Conservation (phyloP, 1,140 invertebrate genomes). For the Drosophila truncata region DNA sequence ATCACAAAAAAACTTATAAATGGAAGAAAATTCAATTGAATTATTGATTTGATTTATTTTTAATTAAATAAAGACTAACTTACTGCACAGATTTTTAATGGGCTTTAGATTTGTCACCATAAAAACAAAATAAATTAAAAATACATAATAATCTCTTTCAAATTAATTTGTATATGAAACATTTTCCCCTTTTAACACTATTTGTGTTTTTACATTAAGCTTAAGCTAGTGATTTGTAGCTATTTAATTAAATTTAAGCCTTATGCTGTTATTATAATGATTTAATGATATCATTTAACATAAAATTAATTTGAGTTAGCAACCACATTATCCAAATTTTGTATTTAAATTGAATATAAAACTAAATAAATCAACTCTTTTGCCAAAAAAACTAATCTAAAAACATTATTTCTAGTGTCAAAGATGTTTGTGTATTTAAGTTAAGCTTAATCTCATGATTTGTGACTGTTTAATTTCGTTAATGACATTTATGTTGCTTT, state of each 20-base stretch:
- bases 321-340: not conserved
- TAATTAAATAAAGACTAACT: not conserved
- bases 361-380: not conserved
- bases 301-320: not conserved
- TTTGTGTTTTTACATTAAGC: not conserved
- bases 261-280: not conserved
- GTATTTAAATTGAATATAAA: not conserved
- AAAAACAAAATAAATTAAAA: not conserved
- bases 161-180: not conserved
- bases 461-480: conserved; percentile 17
- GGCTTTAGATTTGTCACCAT: not conserved
- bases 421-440: conserved; percentile 8
- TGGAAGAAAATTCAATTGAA: too few species aligned
- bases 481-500: conserved; percentile 8
- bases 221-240: not conserved
- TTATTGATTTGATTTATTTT: not conserved
- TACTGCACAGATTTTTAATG: not conserved
- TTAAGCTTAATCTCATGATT: conserved; percentile 11
- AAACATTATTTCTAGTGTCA: not conserved
- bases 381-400: not conserved
- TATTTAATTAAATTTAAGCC: not conserved
- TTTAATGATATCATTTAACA: not conserved
- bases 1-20: too few species aligned
- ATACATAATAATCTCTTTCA: too few species aligned
- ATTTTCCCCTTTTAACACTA: too few species aligned